Conservation (phyloP, 2,113 vertebrate species). For the Caloenas nicobarica region DNA sequence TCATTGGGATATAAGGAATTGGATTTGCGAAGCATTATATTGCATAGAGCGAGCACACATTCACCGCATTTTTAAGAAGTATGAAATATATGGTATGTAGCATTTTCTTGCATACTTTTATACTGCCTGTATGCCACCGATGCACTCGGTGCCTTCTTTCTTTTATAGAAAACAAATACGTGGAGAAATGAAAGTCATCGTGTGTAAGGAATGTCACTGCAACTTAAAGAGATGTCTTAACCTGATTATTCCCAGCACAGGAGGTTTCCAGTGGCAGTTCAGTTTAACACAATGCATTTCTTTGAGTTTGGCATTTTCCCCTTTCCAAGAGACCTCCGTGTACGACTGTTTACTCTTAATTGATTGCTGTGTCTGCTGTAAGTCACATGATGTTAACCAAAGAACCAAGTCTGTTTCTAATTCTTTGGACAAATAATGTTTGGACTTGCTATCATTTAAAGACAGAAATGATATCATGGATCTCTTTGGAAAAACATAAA, state of each 20-base stretch:
- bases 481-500: constrained; percentile 23
- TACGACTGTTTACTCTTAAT: constrained; percentile 19
- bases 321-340: constrained; percentile 23
- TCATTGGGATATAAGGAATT: constrained; percentile 47
- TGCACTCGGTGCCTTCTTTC: constrained; percentile 84
- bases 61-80: constrained; percentile 40
- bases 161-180: constrained; percentile 69
- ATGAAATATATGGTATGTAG: constrained; percentile 55
- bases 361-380: constrained; percentile 31
- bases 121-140: constrained; percentile 75
- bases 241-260: constrained; percentile 62
- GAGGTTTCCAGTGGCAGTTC: constrained; percentile 57
- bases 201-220: constrained; percentile 72
- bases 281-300: constrained; percentile 55
- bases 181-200: constrained; percentile 69
- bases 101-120: constrained; percentile 68
- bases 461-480: neutral
- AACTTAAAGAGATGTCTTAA: constrained; percentile 77
- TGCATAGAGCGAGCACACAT: constrained; percentile 71
- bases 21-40: constrained; percentile 52
- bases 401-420: constrained; percentile 55
- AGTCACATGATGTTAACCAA: constrained; percentile 48
- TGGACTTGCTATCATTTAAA: constrained; percentile 13
- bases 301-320: constrained; percentile 34
- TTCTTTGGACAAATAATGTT: constrained; percentile 24